Percentiles rank a stretch among this genome's conserved stretches.
These are phyloP conservation scores for Polydrusus pterygomalis DNA, from an alignment of 2,888 invertebrate species.

Conservation along the genomic window DNA sequence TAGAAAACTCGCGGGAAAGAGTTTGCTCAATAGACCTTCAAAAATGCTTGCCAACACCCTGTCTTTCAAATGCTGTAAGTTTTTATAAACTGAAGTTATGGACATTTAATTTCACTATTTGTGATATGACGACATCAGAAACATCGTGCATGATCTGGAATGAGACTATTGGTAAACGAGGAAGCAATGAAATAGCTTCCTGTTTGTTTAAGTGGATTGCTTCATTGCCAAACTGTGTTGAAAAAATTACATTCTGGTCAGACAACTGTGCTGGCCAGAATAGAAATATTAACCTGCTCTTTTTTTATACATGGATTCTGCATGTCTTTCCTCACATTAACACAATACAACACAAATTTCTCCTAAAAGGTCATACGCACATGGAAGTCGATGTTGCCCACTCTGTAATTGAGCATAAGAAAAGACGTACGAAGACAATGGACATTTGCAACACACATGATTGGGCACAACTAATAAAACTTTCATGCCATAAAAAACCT, in stretches of 20 bases:
- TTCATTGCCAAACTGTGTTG: constrained; percentile 5
- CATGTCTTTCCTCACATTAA: constrained; percentile 1
- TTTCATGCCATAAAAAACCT: constrained; percentile 1
- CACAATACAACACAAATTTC: constrained; percentile 17
- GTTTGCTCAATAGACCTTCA: background rate
- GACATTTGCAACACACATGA: constrained; percentile 1
- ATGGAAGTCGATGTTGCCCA: constrained; percentile 26
- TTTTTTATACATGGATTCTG: background rate
- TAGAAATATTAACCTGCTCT: constrained; percentile 19
- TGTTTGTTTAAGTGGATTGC: constrained; percentile 15
- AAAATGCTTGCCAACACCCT: too few relatives aligned
- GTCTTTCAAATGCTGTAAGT: background rate
- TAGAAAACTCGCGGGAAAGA: constrained; percentile 11
- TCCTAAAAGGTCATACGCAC: constrained; percentile 28
- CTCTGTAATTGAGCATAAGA: constrained; percentile 15
- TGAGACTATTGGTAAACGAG: constrained; percentile 10
- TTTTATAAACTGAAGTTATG: constrained; percentile 18
- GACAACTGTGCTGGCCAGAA: constrained; percentile 23
- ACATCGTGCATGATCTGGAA: constrained; percentile 24
- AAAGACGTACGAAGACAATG: constrained; percentile 8
- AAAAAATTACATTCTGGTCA: constrained; percentile 22
- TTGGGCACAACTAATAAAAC: background rate
- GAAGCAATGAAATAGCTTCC: constrained; percentile 22
- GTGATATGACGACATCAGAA: background rate
- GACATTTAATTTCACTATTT: constrained; percentile 18